These are phyloP conservation scores for Hemaris fuciformis DNA, from an alignment of 2,888 invertebrate species.

Conservation along the genomic window DNA sequence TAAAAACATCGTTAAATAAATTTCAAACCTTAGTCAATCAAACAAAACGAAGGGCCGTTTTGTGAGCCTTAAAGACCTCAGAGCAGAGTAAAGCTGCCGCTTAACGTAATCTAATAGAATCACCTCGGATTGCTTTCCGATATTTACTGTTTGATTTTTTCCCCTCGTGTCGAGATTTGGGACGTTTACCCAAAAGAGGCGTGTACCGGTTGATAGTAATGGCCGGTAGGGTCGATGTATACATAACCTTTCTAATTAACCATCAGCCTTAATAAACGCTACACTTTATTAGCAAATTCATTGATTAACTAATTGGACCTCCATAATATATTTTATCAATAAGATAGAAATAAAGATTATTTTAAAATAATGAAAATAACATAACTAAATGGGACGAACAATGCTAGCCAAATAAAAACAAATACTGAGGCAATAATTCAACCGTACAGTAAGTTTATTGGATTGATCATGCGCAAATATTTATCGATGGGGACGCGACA, in stretches of 20 bases:
- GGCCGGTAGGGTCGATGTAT: slow-evolving; percentile 59
- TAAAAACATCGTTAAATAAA: slow-evolving; percentile 4
- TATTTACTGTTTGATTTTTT: slow-evolving; percentile 78
- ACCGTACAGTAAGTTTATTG: slow-evolving; percentile 68
- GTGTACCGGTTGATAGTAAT: slow-evolving; percentile 65
- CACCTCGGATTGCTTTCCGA: slow-evolving; percentile 77
- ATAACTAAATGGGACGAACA: slow-evolving; percentile 15
- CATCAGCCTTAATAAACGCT: slow-evolving; percentile 35
- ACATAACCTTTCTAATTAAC: slow-evolving; percentile 75
- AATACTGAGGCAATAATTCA: slow-evolving; percentile 36
- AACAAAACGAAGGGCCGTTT: slow-evolving; percentile 44
- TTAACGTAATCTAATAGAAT: slow-evolving; percentile 78
- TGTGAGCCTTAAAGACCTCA: slow-evolving; percentile 46
- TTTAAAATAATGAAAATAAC: too few relatives aligned
- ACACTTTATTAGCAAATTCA: slow-evolving; percentile 17
- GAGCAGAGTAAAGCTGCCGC: slow-evolving; percentile 54
- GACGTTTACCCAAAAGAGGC: slow-evolving; percentile 72
- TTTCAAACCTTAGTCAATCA: slow-evolving; percentile 22
- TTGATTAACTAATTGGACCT: background rate
- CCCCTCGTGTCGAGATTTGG: slow-evolving; percentile 72
- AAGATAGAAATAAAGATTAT: too few relatives aligned
- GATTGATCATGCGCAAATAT: slow-evolving; percentile 80
- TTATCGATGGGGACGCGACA: slow-evolving; percentile 75
- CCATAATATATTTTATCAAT: too few relatives aligned
- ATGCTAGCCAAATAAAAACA: slow-evolving; percentile 15